Conservation (phyloP, 2,113 vertebrate species). For the Probosciger aterrimus region DNA sequence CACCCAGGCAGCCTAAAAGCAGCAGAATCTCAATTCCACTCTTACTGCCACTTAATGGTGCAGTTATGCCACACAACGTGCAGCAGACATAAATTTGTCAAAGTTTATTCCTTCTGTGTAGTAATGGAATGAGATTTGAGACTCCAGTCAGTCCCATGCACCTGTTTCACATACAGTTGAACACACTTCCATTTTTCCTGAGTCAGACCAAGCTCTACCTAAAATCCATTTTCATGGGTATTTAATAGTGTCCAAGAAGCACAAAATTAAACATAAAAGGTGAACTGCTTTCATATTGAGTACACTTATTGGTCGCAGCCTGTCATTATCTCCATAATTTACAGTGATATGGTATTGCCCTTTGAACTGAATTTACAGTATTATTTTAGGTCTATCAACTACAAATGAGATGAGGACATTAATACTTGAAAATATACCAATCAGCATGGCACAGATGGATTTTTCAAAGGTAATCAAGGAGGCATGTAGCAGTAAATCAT, state of each 20-base stretch:
- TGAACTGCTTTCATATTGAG: not conserved
- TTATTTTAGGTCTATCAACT: not conserved
- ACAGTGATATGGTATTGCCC: not conserved
- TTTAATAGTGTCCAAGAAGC: not conserved
- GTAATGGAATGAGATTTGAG: not conserved
- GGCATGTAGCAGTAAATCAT: not conserved
- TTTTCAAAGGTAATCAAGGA: not conserved
- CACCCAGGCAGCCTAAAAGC: not conserved
- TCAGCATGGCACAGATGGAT: not conserved
- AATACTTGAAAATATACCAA: not conserved
- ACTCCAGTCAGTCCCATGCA: not conserved
- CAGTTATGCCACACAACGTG: rapidly evolving
- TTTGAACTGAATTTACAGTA: conserved; percentile 15
- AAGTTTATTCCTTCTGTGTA: not conserved
- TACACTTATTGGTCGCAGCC: not conserved
- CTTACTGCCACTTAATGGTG: not conserved
- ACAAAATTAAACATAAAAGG: not conserved
- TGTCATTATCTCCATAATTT: not conserved
- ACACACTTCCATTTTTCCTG: rapidly evolving
- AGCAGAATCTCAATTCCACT: not conserved
- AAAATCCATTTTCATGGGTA: not conserved
- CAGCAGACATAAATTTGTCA: not conserved
- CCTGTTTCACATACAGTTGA: not conserved
- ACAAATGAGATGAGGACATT: not conserved
- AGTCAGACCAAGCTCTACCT: not conserved